Evolutionary conservation across 2,113 vertebrate species (phyloP).

Genomic region (Anarhynchus alexandrinus): DNA sequence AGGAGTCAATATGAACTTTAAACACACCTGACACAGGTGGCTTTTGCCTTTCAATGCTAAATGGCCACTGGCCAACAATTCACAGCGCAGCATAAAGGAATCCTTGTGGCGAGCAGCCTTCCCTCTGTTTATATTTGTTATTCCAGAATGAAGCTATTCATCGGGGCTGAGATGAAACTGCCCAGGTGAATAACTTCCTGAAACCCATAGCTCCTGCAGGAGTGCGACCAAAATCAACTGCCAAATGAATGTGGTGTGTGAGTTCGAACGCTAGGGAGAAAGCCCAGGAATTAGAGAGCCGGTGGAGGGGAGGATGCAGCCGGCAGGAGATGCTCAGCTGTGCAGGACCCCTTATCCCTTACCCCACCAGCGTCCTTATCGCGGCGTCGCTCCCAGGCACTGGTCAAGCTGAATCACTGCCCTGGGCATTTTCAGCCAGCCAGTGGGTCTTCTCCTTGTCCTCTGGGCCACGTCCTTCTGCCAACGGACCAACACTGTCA

Average conservation of each 20-base stretch:
- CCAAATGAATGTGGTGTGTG: neutral
- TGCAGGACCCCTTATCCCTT: no score
- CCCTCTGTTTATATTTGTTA: constrained; percentile 44
- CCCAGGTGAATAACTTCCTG: constrained; percentile 11
- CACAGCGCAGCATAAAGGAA: constrained; percentile 33
- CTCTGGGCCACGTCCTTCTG: neutral
- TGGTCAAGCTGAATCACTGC: neutral
- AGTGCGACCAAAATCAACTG: neutral
- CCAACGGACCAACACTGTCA: neutral
- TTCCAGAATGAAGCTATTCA: constrained; percentile 48
- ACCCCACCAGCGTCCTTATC: neutral
- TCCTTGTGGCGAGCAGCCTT: constrained; percentile 49
- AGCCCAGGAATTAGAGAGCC: neutral
- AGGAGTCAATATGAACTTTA: constrained; percentile 66
- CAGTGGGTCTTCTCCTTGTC: neutral
- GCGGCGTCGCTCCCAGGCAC: neutral
- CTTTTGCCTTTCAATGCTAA: constrained; percentile 49
- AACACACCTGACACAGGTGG: constrained; percentile 74
- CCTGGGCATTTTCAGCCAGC: neutral
- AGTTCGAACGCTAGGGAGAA: neutral
- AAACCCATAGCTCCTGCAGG: neutral
- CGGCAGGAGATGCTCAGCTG: neutral
- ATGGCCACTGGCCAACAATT: constrained; percentile 64
- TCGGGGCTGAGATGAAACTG: neutral
- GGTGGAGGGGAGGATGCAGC: neutral